Evolutionary conservation across 1,140 invertebrate genomes (phyloP).

Genomic region (Triops longicaudatus): DNA sequence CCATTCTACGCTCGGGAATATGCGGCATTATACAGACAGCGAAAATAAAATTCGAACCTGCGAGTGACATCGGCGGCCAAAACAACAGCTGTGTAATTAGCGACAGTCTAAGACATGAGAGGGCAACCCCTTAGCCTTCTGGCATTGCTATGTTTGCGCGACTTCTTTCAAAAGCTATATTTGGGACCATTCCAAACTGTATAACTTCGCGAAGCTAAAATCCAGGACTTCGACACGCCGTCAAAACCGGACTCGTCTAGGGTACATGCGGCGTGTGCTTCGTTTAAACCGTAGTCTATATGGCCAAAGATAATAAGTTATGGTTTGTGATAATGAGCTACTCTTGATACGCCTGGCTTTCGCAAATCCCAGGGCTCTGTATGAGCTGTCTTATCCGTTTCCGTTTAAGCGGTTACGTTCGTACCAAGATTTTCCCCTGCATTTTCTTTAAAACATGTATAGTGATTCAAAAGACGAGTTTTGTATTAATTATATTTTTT

Average conservation of each 20-base stretch:
- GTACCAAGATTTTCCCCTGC: no score
- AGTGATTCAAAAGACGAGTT: no score
- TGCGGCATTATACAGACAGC: neutral
- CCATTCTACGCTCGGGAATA: neutral
- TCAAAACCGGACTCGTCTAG: neutral
- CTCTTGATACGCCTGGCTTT: no score
- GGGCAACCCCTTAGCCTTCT: neutral
- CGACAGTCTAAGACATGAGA: neutral
- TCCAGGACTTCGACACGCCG: neutral
- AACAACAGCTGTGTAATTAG: slow-evolving; percentile 2
- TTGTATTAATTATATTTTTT: no score
- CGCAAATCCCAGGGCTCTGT: no score
- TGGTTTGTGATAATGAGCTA: no score
- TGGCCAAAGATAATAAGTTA: no score
- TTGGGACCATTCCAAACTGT: neutral
- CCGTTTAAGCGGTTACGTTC: no score
- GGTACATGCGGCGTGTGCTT: neutral
- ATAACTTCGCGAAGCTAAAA: neutral
- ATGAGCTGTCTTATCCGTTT: no score
- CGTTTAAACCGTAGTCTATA: no score
- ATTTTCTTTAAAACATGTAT: no score
- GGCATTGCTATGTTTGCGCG: neutral
- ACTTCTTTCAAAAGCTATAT: neutral
- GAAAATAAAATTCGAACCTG: neutral
- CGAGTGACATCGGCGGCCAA: neutral